Conservation (phyloP, 2,797 vertebrate genomes). For the Hoplostethus atlanticus region DNA sequence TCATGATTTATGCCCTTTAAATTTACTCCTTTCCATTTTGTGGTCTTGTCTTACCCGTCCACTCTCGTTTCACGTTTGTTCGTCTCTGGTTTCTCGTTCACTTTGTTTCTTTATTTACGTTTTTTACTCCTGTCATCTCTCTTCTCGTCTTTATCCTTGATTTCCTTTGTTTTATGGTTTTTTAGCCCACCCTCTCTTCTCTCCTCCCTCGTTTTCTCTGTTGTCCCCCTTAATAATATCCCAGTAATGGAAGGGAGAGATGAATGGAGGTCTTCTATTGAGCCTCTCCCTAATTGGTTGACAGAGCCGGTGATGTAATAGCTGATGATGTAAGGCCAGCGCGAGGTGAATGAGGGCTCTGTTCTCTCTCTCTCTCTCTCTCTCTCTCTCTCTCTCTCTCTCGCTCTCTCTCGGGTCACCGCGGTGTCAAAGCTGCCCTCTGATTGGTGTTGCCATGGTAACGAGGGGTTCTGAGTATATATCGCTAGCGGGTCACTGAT, state of each 20-base stretch:
- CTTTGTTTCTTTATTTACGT: too few relatives aligned
- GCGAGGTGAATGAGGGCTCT: conserved; percentile 37
- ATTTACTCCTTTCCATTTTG: too few relatives aligned
- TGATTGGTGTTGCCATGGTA: conserved; percentile 49
- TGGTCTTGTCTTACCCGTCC: too few relatives aligned
- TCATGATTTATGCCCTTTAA: too few relatives aligned
- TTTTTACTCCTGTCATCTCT: too few relatives aligned
- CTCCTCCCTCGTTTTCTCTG: background rate
- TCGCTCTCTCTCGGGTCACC: conserved; percentile 3
- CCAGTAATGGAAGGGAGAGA: conserved; percentile 13
- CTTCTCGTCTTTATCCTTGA: too few relatives aligned
- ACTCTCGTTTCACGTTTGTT: too few relatives aligned
- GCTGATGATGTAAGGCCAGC: conserved; percentile 27
- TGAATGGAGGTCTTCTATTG: conserved; percentile 31
- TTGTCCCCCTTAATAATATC: background rate
- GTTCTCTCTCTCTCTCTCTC: conserved; percentile 18
- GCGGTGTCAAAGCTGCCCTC: background rate
- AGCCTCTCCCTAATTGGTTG: conserved; percentile 34
- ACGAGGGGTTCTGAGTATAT: conserved; percentile 12
- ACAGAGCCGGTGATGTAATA: conserved; percentile 29
- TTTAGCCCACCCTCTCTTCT: too few relatives aligned
- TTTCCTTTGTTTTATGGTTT: too few relatives aligned
- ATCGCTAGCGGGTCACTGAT: conserved; percentile 13
- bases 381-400: conserved; percentile 14
- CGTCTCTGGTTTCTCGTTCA: too few relatives aligned